Base-by-base conservation (phyloP, 2,797 vertebrate species). In the Oryzias sinensis region DNA sequence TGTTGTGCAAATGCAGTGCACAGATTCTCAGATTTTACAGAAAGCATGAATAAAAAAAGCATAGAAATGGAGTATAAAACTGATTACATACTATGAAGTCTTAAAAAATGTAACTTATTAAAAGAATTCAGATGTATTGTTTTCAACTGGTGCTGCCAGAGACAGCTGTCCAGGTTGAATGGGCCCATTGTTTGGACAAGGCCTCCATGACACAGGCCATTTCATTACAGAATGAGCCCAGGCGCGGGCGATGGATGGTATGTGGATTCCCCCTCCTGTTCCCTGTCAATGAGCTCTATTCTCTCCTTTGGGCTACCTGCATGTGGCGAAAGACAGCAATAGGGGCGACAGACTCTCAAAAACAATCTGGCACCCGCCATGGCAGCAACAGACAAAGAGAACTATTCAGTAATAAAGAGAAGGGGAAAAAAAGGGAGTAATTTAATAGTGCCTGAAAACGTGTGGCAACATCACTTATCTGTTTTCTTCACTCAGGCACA, bases 161-260 rank as follows among this genome's bases (percentile, higher is more conserved):
- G 83, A 85, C 81, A 87, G 80, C 81, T 66, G 74, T 82, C 70
- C 66, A 56, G 58, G 65, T 68, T 91, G 90, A 92, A 92, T 92
- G 58, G 85, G 59, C 78, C 75, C 83, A 91, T 93, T 92, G 91
- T 93, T 87, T 84, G 49, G 71, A 82, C 70, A 80, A 64, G 76
- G 80, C 83, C 87, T 91, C 84, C 85, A 88, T 89, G 82, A 89
- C 87, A 91, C 85, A 82, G 81, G 82, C 85, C 87, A 84, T 91
- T 92, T 91, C 81, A 88, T 91, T 92, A 83, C 77, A 88, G 81
- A 87, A 84, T 65, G 63, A 86, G 83, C 75, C 60, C 62, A 75
- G 72, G 82, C 76, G 74, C 76, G 76, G 74, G 68, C 81, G 88
- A 69, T 54, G 59, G 80, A 85, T 81, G 81, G 71, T 77, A 87